Conservation (phyloP, 2,797 vertebrate genomes). For the Gorsachius magnificus region DNA sequence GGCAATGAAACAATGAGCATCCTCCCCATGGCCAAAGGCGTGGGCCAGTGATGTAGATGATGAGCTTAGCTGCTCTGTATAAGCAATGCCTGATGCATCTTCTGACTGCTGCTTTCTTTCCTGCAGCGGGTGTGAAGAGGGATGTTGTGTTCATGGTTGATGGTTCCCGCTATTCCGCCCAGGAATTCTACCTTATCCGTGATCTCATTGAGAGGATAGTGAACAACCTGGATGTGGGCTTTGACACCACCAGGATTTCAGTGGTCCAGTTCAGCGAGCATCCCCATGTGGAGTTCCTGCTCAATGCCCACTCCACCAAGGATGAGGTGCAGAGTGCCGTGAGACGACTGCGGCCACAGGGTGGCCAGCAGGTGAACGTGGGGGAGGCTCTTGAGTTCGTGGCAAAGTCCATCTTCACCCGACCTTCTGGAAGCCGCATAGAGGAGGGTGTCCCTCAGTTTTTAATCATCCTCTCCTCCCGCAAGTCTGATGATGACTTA, state of each 20-base stretch:
- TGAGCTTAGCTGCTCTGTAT: not conserved
- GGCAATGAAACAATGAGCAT: not conserved
- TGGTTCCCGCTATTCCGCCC: constrained; percentile 79
- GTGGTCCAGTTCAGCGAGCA: constrained; percentile 94
- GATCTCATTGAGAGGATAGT: constrained; percentile 86
- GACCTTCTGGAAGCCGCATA: constrained; percentile 90
- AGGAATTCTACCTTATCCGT: constrained; percentile 83
- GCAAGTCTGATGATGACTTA: constrained; percentile 86
- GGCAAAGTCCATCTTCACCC: constrained; percentile 87
- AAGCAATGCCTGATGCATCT: not conserved
- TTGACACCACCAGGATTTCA: constrained; percentile 85
- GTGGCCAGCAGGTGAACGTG: constrained; percentile 83
- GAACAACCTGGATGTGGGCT: constrained; percentile 85
- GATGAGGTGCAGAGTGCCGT: constrained; percentile 85
- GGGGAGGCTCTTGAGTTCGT: constrained; percentile 90
- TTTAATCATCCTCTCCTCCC: constrained; percentile 87
- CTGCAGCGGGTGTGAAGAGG: constrained; percentile 79
- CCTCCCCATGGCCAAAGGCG: not conserved
- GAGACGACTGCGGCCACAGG: constrained; percentile 77
- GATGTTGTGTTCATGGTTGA: constrained; percentile 95
- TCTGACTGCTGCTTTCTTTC: not conserved
- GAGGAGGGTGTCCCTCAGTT: constrained; percentile 95
- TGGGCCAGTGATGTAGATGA: not conserved
- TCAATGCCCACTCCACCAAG: constrained; percentile 87
- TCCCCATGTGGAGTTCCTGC: constrained; percentile 83